Evolutionary conservation across 2,888 invertebrate genomes (phyloP).

Genomic region (Sycophila texana): DNA sequence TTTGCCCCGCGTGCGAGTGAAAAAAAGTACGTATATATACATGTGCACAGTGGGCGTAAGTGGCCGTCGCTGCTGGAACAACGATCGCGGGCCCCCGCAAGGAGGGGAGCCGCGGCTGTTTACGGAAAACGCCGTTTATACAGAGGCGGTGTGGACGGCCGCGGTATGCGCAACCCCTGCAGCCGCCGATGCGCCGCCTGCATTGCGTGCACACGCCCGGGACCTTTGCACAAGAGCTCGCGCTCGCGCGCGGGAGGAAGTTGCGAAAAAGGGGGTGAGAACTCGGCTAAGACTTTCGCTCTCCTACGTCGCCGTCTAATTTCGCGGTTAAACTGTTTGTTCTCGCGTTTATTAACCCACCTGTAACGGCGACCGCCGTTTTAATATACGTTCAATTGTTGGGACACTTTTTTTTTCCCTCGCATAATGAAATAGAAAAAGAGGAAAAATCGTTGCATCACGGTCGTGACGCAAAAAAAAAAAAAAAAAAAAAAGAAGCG

Average conservation of each 20-base stretch:
- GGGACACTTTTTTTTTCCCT: slow-evolving; percentile 9
- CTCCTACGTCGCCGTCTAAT: slow-evolving; percentile 9
- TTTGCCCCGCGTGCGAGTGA: too few relatives aligned
- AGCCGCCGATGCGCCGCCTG: neutral
- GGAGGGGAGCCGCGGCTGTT: slow-evolving; percentile 2
- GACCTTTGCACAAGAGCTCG: slow-evolving; percentile 44
- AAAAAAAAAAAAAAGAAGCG: neutral
- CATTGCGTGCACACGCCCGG: slow-evolving; percentile 8
- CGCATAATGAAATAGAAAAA: slow-evolving; percentile 17
- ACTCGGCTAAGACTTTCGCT: slow-evolving; percentile 47
- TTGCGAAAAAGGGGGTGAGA: slow-evolving; percentile 55
- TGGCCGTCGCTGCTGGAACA: neutral
- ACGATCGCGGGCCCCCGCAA: neutral
- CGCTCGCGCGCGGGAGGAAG: slow-evolving; percentile 30
- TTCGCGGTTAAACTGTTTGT: slow-evolving; percentile 45
- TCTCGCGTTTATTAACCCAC: slow-evolving; percentile 13
- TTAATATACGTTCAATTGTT: neutral
- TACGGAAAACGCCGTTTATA: slow-evolving; percentile 41
- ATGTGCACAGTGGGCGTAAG: neutral
- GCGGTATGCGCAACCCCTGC: slow-evolving; percentile 2
- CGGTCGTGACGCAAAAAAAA: neutral
- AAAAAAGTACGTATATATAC: too few relatives aligned
- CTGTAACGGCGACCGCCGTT: slow-evolving; percentile 22
- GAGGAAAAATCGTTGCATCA: neutral
- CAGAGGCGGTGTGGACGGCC: neutral